phyloP scores from a whole-genome alignment of 35 echinoderm and acorn worm species.

The Nesometra sesokonis region DNA sequence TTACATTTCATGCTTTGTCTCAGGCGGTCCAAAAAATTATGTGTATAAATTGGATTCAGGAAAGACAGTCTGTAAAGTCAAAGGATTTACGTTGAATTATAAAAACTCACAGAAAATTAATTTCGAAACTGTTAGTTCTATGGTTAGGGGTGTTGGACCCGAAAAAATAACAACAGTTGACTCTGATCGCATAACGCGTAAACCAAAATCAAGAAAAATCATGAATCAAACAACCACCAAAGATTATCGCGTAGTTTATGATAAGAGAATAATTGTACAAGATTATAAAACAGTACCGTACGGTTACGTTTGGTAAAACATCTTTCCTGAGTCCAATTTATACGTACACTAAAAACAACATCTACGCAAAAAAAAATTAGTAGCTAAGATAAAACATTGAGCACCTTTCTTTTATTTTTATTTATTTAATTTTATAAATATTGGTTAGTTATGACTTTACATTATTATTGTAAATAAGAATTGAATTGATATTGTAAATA shows the following conservation, averaged over 20 bases:
- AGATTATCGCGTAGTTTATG: neutral
- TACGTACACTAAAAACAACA: no score
- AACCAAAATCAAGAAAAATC: neutral
- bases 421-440: no score
- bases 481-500: no score
- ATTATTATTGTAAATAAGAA: no score
- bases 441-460: no score
- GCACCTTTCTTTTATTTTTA: no score
- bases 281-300: neutral
- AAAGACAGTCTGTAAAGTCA: constrained; percentile 8
- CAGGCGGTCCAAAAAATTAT: constrained; percentile 21
- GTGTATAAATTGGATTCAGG: constrained; percentile 1
- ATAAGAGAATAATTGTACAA: neutral
- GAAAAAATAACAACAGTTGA: neutral
- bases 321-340: no score
- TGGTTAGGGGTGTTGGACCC: neutral
- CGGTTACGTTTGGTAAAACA: neutral
- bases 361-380: no score
- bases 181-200: neutral
- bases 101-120: neutral
- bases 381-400: no score
- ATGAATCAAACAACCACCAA: neutral
- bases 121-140: constrained; percentile 22
- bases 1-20: constrained; percentile 8
- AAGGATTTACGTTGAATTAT: neutral